Percentiles rank a stretch among this genome's conserved stretches.
These are phyloP conservation scores for Panopea generosa DNA, from an alignment of 2,888 invertebrate species.

Conservation along the genomic window DNA sequence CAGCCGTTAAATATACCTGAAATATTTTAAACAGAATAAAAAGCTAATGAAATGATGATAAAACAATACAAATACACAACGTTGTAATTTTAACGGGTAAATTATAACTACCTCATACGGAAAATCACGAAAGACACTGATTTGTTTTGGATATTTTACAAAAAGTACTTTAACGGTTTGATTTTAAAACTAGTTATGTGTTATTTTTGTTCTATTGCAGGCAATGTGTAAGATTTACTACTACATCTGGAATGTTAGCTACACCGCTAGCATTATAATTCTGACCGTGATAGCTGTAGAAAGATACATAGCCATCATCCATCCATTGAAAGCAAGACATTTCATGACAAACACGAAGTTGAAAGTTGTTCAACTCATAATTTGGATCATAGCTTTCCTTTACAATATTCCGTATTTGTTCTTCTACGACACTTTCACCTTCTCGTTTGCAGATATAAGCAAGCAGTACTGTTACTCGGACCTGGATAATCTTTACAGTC, in stretches of 20 bases:
- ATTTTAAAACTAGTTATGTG: background rate
- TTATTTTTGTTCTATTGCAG: slow-evolving; percentile 59
- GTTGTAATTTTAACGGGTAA: too few species aligned
- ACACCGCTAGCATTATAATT: slow-evolving; percentile 95
- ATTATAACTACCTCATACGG: too few species aligned
- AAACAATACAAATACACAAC: too few species aligned
- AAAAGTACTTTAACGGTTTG: too few species aligned
- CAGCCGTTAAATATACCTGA: too few species aligned
- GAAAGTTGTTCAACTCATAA: slow-evolving; percentile 91
- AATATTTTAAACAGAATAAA: too few species aligned
- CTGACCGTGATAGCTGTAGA: slow-evolving; percentile 89
- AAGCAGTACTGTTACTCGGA: slow-evolving; percentile 62
- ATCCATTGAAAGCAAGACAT: slow-evolving; percentile 94
- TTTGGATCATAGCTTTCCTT: slow-evolving; percentile 93
- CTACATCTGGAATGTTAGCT: slow-evolving; percentile 94
- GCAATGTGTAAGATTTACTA: slow-evolving; percentile 94
- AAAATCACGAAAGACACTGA: too few species aligned
- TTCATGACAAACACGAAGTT: slow-evolving; percentile 91
- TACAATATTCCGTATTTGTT: slow-evolving; percentile 94
- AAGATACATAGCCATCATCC: slow-evolving; percentile 85
- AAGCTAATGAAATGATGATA: too few species aligned
- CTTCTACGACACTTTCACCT: slow-evolving; percentile 92
- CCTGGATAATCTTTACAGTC: slow-evolving; percentile 33
- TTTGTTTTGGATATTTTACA: too few species aligned
- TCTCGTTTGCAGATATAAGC: slow-evolving; percentile 82